Conservation (phyloP, 2,888 invertebrate genomes). For the Euclidia mi region DNA sequence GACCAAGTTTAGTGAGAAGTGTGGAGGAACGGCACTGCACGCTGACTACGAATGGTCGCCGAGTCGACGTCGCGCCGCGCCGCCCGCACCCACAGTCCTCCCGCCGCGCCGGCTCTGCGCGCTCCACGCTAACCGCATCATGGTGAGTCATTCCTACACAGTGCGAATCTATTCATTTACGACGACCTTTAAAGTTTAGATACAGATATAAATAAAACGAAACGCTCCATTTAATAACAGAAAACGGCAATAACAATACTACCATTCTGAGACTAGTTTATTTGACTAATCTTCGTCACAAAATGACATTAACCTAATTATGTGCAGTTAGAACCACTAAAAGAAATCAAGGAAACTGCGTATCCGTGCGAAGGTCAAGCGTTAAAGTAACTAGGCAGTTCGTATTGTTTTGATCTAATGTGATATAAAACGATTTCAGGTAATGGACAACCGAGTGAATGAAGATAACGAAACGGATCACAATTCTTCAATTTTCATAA, state of each 20-base stretch:
- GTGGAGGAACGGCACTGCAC: constrained; percentile 79
- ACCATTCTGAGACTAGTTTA: constrained; percentile 16
- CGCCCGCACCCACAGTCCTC: constrained; percentile 85
- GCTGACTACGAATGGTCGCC: constrained; percentile 74
- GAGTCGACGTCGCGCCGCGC: constrained; percentile 72
- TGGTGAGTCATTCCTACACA: constrained; percentile 87
- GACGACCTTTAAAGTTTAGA: constrained; percentile 71
- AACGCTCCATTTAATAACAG: constrained; percentile 56
- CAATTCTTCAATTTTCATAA: constrained; percentile 84
- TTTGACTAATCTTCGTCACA: constrained; percentile 31
- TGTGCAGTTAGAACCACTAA: constrained; percentile 60
- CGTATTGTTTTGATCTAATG: constrained; percentile 53
- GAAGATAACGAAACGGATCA: constrained; percentile 84
- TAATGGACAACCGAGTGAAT: constrained; percentile 85
- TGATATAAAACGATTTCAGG: constrained; percentile 75
- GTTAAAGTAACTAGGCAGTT: constrained; percentile 31
- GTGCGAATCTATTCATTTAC: constrained; percentile 85
- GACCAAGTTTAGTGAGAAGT: constrained; percentile 76
- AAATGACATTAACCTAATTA: constrained; percentile 68
- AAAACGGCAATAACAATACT: constrained; percentile 42
- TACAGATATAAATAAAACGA: constrained; percentile 65
- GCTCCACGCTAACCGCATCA: constrained; percentile 86
- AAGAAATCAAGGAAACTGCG: constrained; percentile 64
- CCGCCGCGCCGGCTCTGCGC: constrained; percentile 85
- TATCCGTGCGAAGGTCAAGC: constrained; percentile 65